Percentiles rank a stretch among this genome's conserved stretches.
Conservation (phyloP, 2,113 vertebrate species). For the Etheostoma cragini region DNA sequence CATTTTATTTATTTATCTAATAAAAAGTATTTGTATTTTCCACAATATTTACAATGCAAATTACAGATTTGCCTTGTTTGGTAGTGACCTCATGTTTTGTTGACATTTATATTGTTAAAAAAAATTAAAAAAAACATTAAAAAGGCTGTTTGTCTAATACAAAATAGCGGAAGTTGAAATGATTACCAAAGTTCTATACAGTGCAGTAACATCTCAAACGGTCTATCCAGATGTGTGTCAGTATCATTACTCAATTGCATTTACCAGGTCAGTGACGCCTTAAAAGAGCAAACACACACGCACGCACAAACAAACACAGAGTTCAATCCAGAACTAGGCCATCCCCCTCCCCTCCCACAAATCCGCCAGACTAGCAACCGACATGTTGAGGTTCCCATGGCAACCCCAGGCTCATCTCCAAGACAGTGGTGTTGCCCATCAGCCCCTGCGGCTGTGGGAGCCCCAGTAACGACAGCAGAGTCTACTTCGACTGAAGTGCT, state of each 20-base stretch:
- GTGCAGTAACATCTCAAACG: constrained; percentile 13
- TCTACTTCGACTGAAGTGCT: constrained; percentile 1
- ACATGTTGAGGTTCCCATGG: constrained; percentile 63
- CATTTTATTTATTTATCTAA: background rate
- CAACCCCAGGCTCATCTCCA: constrained; percentile 62
- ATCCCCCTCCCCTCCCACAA: constrained; percentile 40
- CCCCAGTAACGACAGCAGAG: background rate
- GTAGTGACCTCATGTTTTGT: background rate
- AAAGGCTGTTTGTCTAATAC: background rate
- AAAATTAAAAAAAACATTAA: background rate
- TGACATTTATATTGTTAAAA: background rate
- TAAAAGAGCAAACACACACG: constrained; percentile 35
- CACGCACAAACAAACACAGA: constrained; percentile 11
- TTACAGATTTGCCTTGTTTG: background rate
- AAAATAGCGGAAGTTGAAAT: background rate
- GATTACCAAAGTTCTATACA: background rate
- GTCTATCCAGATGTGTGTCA: constrained; percentile 11
- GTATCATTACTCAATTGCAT: constrained; percentile 48
- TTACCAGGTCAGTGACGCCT: constrained; percentile 70
- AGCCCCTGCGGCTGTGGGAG: constrained; percentile 42
- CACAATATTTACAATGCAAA: background rate
- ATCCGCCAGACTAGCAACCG: constrained; percentile 56
- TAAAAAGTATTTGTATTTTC: background rate
- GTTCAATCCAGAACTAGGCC: constrained; percentile 66
- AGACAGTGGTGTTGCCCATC: constrained; percentile 47